Conservation (phyloP, 1,140 invertebrate genomes). For the Venustaconcha ellipsiformis region DNA sequence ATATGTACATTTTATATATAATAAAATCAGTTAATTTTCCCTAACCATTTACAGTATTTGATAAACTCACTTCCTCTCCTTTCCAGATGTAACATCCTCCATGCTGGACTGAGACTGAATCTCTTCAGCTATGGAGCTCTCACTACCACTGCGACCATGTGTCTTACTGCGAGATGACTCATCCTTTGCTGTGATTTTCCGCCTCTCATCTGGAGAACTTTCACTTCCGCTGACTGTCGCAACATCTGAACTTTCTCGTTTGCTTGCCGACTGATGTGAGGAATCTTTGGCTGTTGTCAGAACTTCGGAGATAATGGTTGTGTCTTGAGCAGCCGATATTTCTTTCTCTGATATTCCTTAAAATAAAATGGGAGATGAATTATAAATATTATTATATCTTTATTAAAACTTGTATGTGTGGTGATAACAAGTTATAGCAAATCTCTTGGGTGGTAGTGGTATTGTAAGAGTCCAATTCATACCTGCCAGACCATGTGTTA, state of each 20-base stretch:
- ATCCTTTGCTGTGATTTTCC: constrained; percentile 29
- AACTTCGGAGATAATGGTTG: constrained; percentile 38
- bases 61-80: constrained; percentile 26
- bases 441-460: too few relatives aligned
- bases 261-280: constrained; percentile 14
- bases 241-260: constrained; percentile 27
- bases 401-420: too few relatives aligned
- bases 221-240: constrained; percentile 33
- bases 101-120: constrained; percentile 37
- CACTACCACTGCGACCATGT: constrained; percentile 51
- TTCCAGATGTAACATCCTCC: constrained; percentile 32
- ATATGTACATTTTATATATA: not conserved
- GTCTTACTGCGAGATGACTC: constrained; percentile 18
- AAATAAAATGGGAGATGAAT: too few relatives aligned
- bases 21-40: not conserved
- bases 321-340: constrained; percentile 24
- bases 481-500: too few relatives aligned
- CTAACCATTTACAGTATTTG: too few relatives aligned
- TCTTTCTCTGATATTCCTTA: too few relatives aligned
- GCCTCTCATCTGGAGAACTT: constrained; percentile 38
- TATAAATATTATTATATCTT: too few relatives aligned
- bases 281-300: constrained; percentile 43
- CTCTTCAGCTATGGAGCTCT: constrained; percentile 59
- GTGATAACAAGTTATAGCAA: too few relatives aligned
- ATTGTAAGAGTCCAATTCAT: too few relatives aligned